phyloP scores from a whole-genome alignment of 1,140 invertebrate genomes.

The Linepithema humile region DNA sequence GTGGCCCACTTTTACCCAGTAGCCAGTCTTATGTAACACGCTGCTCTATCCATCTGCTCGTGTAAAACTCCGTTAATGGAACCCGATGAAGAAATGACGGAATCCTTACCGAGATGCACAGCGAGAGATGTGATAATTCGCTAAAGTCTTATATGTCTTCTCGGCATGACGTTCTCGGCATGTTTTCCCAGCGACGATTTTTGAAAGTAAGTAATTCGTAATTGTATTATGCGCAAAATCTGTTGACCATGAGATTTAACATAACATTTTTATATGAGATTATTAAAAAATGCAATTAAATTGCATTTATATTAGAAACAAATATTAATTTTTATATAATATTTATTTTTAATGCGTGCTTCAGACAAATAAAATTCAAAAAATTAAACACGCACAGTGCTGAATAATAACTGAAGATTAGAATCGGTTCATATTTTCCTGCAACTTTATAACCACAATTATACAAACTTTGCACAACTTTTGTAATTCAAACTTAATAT shows the following conservation, averaged over 20 bases:
- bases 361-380: background rate
- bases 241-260: no score
- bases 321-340: background rate
- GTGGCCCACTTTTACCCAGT: constrained; percentile 69
- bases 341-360: background rate
- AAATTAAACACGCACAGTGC: background rate
- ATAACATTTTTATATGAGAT: background rate
- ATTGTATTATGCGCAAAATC: no score
- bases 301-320: background rate
- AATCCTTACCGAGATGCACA: constrained; percentile 34
- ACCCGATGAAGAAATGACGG: constrained; percentile 48
- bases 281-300: background rate
- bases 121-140: constrained; percentile 29
- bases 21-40: constrained; percentile 55
- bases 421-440: background rate
- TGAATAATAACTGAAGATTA: no score
- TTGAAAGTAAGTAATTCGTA: no score
- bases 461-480: background rate
- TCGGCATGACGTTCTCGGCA: constrained; percentile 1
- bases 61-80: constrained; percentile 64
- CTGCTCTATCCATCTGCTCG: constrained; percentile 48
- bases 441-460: background rate
- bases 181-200: constrained; percentile 5
- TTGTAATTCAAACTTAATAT: background rate
- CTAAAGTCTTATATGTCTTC: constrained; percentile 24